A percentile compares a stretch with the other conserved stretches of the same genome.
Evolutionary conservation across 2,888 invertebrate species (phyloP).

Genomic region (Drosophila macrospina): DNA sequence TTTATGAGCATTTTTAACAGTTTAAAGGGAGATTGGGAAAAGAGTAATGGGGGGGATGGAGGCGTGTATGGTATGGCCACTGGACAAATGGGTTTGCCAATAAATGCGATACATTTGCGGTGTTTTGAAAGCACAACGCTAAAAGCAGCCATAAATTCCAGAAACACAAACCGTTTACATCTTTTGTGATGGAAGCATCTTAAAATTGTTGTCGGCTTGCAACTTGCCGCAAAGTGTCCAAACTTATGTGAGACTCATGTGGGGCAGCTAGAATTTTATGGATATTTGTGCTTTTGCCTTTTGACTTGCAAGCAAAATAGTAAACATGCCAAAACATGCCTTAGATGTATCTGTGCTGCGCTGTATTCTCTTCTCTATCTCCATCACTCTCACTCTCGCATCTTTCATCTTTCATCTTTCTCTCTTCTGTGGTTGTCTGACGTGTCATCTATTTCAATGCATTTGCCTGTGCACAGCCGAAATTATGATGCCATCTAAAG

Average conservation of each 20-base stretch:
- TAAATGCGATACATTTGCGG: slow-evolving; percentile 58
- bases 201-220: slow-evolving; percentile 34
- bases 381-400: too few species aligned
- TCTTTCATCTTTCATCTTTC: not conserved
- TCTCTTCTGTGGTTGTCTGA: slow-evolving; percentile 36
- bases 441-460: slow-evolving; percentile 64
- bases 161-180: slow-evolving; percentile 48
- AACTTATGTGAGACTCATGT: slow-evolving; percentile 51
- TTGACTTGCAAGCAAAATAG: slow-evolving; percentile 37
- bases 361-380: too few species aligned
- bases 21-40: slow-evolving; percentile 45
- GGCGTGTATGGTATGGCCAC: too few species aligned
- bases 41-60: too few species aligned
- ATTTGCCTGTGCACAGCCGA: slow-evolving; percentile 59
- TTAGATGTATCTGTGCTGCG: slow-evolving; percentile 2
- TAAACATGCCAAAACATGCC: slow-evolving; percentile 63
- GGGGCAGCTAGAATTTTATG: slow-evolving; percentile 54
- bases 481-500: slow-evolving; percentile 53
- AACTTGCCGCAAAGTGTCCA: slow-evolving; percentile 56
- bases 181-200: slow-evolving; percentile 29
- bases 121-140: slow-evolving; percentile 37
- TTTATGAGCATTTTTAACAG: slow-evolving; percentile 50
- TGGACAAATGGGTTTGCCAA: slow-evolving; percentile 32
- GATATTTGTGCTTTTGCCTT: slow-evolving; percentile 49
- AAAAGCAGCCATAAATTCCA: slow-evolving; percentile 68